A percentile compares a stretch with the other conserved stretches of the same genome.
These are phyloP conservation scores for Cyprinella venusta DNA, from an alignment of 2,797 vertebrate species.

Conservation along the genomic window DNA sequence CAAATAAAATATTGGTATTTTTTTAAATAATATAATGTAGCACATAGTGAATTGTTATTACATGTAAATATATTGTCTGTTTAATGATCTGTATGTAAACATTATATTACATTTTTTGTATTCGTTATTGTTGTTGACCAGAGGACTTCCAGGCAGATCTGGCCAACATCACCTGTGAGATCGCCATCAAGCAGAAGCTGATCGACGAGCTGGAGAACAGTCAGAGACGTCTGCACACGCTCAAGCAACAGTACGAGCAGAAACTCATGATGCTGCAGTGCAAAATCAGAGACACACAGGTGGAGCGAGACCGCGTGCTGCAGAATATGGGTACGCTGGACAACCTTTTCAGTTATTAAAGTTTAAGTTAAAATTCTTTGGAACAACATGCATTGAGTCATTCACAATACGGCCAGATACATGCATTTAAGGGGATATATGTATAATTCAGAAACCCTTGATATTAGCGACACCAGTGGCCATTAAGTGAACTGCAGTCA, in stretches of 20 bases:
- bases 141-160: slow-evolving; percentile 85
- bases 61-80: background rate
- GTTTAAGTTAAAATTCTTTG: background rate
- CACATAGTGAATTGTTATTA: background rate
- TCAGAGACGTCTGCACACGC: slow-evolving; percentile 90
- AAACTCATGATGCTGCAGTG: slow-evolving; percentile 88
- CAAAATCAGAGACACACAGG: slow-evolving; percentile 93
- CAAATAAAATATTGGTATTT: background rate
- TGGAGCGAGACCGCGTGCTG: slow-evolving; percentile 95
- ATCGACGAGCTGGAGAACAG: slow-evolving; percentile 98
- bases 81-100: background rate
- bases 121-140: slow-evolving; percentile 51
- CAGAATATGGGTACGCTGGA: slow-evolving; percentile 87
- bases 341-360: background rate
- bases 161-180: slow-evolving; percentile 92
- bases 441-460: background rate
- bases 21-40: background rate
- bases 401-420: background rate
- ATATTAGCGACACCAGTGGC: background rate
- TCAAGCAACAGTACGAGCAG: slow-evolving; percentile 96
- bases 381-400: background rate
- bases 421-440: background rate
- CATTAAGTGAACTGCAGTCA: background rate
- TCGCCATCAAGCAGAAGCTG: slow-evolving; percentile 98
- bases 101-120: background rate